Conservation (phyloP, 2,797 vertebrate species). For the Aphelocoma californica region DNA sequence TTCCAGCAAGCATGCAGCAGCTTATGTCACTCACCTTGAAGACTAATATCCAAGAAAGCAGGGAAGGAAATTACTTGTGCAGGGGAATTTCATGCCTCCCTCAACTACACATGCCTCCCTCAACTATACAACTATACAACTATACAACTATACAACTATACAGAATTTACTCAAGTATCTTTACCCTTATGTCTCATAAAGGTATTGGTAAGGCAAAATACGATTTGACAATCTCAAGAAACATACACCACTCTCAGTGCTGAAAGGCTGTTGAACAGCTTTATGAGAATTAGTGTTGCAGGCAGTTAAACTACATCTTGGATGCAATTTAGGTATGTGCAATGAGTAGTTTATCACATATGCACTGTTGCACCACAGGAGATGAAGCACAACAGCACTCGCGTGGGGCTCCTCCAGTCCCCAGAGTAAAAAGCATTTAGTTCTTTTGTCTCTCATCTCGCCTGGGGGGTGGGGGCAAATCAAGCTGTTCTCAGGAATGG, state of each 20-base stretch:
- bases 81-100: neutral
- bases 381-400: neutral
- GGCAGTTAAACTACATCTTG: neutral
- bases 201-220: neutral
- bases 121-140: neutral
- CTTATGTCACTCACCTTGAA: neutral
- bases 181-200: neutral
- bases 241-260: accelerated
- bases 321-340: neutral
- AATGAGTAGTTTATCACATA: neutral
- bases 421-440: neutral
- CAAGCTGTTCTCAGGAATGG: neutral
- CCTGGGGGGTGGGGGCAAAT: neutral
- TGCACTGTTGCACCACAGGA: neutral
- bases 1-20: neutral
- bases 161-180: neutral
- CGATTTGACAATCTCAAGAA: neutral
- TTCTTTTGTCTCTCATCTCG: neutral
- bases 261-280: neutral
- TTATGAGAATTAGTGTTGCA: neutral
- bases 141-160: neutral
- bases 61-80: neutral
- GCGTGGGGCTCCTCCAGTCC: neutral
- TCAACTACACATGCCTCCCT: neutral
- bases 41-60: neutral